Evolutionary conservation across 2,113 vertebrate genomes (phyloP), one percentile per base, ranked within the genome.

Genomic region (Lamprologus lemairii): DNA sequence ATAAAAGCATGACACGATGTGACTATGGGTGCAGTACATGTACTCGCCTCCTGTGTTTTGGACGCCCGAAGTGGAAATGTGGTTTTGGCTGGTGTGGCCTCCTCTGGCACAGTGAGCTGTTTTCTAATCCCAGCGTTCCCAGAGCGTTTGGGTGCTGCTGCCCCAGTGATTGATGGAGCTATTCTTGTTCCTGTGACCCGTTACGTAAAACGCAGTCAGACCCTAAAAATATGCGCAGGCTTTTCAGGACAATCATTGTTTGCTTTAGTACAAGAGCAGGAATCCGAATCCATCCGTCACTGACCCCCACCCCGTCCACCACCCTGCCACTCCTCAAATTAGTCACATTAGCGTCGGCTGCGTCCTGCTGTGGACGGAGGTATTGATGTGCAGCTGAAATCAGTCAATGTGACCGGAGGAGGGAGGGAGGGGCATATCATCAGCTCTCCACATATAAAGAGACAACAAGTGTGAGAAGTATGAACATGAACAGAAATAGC

Each of bases 191-290:
- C 87, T 63, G 42, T 82, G 87, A 91, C 86, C 92, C 65, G 71
- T 94, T 94, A 95, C 86, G 88, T 95, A 93, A 95, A 91, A 84
- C 80, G n/a, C 89, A 93, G 93, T 93, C 94, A 93, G 84, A 78
- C 71, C 89, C 95, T 95, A 95, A 95, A 95, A 95, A 94, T 95
- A 95, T 26, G 68, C 86, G 65, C 79, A 37, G 88, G 94, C 91
- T 91, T 93, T 93, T 92, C 90, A 92, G 90, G 93, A 92, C 87
- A 83, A 79, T 92, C 88, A 86, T 84, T 93, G 91, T 93, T 95
- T 95, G 93, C 89, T 95, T 92, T 90, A 90, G 92, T 83, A 33
- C 86, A 53, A 90, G 49, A 92, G 87, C 91, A 87, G 85, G 73
- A 88, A 88, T 92, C 83, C 37, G 49, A 81, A 80, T 85, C 89